Evolutionary conservation across 1,140 invertebrate genomes (phyloP).

Genomic region (Ceratosolen fusciceps): DNA sequence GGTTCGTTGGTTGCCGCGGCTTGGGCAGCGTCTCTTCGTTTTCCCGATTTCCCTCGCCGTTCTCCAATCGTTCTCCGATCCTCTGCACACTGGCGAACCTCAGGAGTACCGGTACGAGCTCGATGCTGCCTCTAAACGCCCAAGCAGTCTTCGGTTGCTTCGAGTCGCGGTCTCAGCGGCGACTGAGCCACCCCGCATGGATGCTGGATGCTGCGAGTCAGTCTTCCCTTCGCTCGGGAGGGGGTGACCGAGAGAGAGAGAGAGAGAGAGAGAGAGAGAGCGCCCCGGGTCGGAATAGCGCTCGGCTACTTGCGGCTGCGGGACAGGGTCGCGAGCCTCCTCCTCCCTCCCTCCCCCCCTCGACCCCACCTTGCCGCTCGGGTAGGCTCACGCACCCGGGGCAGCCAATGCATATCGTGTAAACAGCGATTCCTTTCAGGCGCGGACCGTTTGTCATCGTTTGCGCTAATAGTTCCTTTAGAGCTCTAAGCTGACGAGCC

Average conservation of each 20-base stretch:
- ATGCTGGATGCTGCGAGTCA: slow-evolving; percentile 57
- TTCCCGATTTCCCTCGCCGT: not conserved
- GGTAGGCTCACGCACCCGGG: no score
- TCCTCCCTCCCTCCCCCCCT: no score
- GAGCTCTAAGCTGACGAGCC: no score
- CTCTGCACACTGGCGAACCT: not conserved
- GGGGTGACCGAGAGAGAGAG: slow-evolving; percentile 63
- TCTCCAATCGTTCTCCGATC: no score
- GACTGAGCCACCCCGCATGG: slow-evolving; percentile 66
- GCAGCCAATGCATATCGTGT: no score
- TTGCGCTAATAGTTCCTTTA: no score
- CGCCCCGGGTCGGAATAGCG: not conserved
- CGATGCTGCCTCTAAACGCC: no score
- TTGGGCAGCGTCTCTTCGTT: slow-evolving; percentile 46
- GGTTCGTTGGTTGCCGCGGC: slow-evolving; percentile 39
- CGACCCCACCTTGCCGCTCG: no score
- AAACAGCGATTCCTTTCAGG: no score
- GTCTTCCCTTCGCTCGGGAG: slow-evolving; percentile 62
- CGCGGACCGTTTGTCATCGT: no score
- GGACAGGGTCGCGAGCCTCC: no score
- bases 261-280: slow-evolving; percentile 56
- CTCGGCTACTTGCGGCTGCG: not conserved
- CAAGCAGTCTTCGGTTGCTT: slow-evolving; percentile 52
- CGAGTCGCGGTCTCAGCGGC: slow-evolving; percentile 68
- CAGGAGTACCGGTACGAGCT: not conserved